These are phyloP conservation scores for Dolichoris vasculosae DNA, from an alignment of 1,140 invertebrate genomes.

Conservation along the genomic window DNA sequence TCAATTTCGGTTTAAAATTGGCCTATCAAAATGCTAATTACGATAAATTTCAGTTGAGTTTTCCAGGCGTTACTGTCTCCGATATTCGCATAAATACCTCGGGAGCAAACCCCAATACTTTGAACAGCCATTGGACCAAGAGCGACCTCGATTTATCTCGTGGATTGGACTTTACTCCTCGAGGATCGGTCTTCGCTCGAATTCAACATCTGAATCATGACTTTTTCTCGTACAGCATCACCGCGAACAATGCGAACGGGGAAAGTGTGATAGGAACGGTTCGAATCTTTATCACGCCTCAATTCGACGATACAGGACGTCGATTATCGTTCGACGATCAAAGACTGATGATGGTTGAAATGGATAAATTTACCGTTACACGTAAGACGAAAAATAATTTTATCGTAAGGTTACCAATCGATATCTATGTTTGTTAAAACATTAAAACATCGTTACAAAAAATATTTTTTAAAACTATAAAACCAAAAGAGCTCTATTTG, in stretches of 20 bases:
- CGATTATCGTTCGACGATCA: conserved; percentile 80
- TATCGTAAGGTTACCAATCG: too few relatives aligned
- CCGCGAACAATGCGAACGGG: conserved; percentile 79
- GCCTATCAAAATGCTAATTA: background rate
- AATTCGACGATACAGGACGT: conserved; percentile 80
- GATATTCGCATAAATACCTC: conserved; percentile 74
- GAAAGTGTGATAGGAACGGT: conserved; percentile 79
- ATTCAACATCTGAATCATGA: conserved; percentile 86
- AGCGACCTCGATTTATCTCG: conserved; percentile 84
- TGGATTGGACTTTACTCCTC: conserved; percentile 85
- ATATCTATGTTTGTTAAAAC: too few relatives aligned
- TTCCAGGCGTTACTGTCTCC: conserved; percentile 77
- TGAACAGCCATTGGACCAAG: conserved; percentile 82
- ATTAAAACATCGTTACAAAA: too few relatives aligned
- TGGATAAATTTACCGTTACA: conserved; percentile 77
- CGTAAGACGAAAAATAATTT: conserved; percentile 16
- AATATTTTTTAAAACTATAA: too few relatives aligned
- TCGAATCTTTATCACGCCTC: conserved; percentile 85
- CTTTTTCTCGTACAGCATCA: conserved; percentile 79
- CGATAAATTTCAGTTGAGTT: conserved; percentile 76
- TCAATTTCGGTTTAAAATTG: too few relatives aligned
- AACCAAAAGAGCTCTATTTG: too few relatives aligned
- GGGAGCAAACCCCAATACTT: conserved; percentile 38
- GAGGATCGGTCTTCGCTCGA: conserved; percentile 80
- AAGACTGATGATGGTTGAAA: conserved; percentile 82